Base-by-base conservation (phyloP, 2,113 vertebrate species). In the Microtus ochrogaster region DNA sequence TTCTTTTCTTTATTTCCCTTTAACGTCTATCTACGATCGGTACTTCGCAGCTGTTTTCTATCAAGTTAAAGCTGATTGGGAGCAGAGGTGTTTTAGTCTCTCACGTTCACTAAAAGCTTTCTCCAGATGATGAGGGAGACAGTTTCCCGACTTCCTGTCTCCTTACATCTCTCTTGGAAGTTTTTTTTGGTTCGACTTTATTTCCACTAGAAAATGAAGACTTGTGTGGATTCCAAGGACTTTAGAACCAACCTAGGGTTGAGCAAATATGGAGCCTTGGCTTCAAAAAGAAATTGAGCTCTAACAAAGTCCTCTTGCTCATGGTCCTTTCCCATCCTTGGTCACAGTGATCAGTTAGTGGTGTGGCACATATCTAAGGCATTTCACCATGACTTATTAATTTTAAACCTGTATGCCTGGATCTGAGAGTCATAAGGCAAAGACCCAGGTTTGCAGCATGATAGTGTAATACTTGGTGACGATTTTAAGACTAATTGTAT, bases 131-230 rank as follows among this genome's bases (percentile, higher is more conserved):
- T 79, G 30, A 65, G 13, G 76, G 3, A 30, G 47, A 36, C 4
- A 2, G 52, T n/a, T 28, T 52, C 36, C 13, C 72, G 7, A 8
- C 11, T 39, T 0, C 68, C 2, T 3, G 36, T 47, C 26, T 28
- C 39, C 16, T 19, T 87, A 74, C 2, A 88, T 84, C 90, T 87
- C 10, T 17, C 61, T 90, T 79, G 70, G n/a, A 39, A 82, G n/a
- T 89, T 36, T 84, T 78, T 78, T 78, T 87, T 63, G 30, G 24
- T 84, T 39, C 7, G 63, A 52, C 39, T 72, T 85, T 65, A 78
- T 92, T 94, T 93, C 70, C 68, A 72, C 77, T 78, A 87, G 52
- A 61, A 95, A 94, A 82, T 63, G 14, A 79, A 79, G 55, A 91
- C 41, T 92, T 84, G 61, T 58, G 94, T 96, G 39, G 36, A 92